A percentile compares a stretch with the other conserved stretches of the same genome.
Evolutionary conservation across 2,113 vertebrate genomes (phyloP).

Genomic region (Hippocampus guttulatus): DNA sequence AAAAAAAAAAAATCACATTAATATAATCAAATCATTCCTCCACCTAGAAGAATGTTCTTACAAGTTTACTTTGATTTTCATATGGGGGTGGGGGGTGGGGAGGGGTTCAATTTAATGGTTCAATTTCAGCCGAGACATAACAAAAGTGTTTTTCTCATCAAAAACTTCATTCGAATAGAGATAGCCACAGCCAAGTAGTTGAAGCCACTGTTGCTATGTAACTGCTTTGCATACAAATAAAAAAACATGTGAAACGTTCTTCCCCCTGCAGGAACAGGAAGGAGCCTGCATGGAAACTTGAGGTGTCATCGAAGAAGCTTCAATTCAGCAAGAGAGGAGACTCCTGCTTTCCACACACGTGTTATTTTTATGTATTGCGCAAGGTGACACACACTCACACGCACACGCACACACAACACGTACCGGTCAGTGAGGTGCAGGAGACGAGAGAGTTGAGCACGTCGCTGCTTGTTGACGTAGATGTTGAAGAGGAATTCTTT

Average conservation of each 20-base stretch:
- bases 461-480: slow-evolving; percentile 93
- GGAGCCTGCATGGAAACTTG: not conserved
- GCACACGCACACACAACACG: not conserved
- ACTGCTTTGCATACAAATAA: not conserved
- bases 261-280: not conserved
- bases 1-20: not conserved
- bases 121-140: not conserved
- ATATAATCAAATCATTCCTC: not conserved
- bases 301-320: not conserved
- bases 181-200: not conserved
- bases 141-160: not conserved
- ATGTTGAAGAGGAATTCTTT: slow-evolving; percentile 90
- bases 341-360: not conserved
- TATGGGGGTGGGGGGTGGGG: too few relatives aligned
- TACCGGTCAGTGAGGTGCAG: slow-evolving; percentile 63
- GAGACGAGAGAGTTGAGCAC: slow-evolving; percentile 84
- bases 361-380: not conserved
- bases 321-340: not conserved
- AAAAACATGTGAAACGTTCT: not conserved
- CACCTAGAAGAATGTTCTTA: not conserved
- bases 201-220: not conserved
- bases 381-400: not conserved
- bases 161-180: not conserved
- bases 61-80: not conserved
- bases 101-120: not conserved